Evolutionary conservation across 2,888 invertebrate genomes (phyloP).

Genomic region (Lissonota sp.): DNA sequence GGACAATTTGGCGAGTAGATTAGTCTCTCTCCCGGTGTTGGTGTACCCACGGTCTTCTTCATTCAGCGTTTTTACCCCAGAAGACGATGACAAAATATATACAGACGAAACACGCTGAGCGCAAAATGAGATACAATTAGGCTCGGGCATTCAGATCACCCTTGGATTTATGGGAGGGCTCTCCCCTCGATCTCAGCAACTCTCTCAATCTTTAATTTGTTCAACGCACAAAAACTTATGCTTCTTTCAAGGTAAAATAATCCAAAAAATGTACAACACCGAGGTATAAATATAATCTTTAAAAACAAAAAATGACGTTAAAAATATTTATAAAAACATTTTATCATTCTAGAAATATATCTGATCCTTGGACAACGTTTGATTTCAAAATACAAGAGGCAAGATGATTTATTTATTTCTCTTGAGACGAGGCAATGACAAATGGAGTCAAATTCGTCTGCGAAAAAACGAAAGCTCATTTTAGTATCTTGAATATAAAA

Average conservation of each 20-base stretch:
- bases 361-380: too few relatives aligned
- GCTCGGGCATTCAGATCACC: slow-evolving; percentile 62
- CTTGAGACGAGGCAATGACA: neutral
- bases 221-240: neutral
- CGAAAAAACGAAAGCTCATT: neutral
- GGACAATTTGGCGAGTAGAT: slow-evolving; percentile 71
- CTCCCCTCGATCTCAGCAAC: neutral
- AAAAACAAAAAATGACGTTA: neutral
- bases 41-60: slow-evolving; percentile 19
- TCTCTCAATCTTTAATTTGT: neutral
- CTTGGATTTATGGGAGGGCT: slow-evolving; percentile 67
- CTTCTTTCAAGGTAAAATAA: neutral
- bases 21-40: slow-evolving; percentile 51
- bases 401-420: too few relatives aligned
- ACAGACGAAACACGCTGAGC: neutral
- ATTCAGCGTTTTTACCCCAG: slow-evolving; percentile 33
- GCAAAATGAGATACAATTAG: slow-evolving; percentile 58
- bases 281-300: neutral
- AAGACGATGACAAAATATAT: slow-evolving; percentile 21
- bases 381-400: too few relatives aligned
- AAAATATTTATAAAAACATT: neutral
- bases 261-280: neutral
- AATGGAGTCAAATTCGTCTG: neutral
- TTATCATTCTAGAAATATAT: too few relatives aligned
- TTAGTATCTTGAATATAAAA: neutral